phyloP scores from a whole-genome alignment of 1,140 invertebrate species.

The Drosophila repleta region DNA sequence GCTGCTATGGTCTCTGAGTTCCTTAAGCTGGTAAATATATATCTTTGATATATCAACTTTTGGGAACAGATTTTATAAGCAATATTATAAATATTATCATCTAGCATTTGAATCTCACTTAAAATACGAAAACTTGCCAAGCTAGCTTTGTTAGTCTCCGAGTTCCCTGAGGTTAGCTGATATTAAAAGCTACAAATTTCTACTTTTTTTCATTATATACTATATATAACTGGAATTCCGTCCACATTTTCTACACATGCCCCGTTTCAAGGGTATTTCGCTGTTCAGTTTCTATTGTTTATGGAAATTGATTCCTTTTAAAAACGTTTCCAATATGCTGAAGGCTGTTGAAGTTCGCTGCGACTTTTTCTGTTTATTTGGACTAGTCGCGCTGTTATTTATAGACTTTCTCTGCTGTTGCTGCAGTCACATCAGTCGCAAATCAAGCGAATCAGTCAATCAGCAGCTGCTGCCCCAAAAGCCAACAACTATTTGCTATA shows the following conservation, averaged over 20 bases:
- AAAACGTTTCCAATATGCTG: conserved; percentile 1
- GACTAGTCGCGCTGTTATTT: conserved; percentile 45
- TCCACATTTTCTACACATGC: neutral
- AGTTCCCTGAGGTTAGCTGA: too few relatives aligned
- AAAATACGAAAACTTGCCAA: too few relatives aligned
- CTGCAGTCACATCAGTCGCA: conserved; percentile 51
- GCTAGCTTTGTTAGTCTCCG: too few relatives aligned
- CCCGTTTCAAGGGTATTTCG: neutral
- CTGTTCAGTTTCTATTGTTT: neutral
- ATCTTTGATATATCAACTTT: too few relatives aligned
- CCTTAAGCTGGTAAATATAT: too few relatives aligned
- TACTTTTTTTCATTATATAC: too few relatives aligned
- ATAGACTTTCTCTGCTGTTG: conserved; percentile 52
- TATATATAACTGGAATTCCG: too few relatives aligned
- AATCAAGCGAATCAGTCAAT: conserved; percentile 1
- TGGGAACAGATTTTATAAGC: too few relatives aligned
- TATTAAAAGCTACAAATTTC: too few relatives aligned
- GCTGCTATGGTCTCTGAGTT: too few relatives aligned
- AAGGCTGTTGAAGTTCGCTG: conserved; percentile 9
- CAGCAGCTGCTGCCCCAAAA: conserved; percentile 7
- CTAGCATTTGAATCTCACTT: too few relatives aligned
- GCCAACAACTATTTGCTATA: conserved; percentile 53
- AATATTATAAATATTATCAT: too few relatives aligned
- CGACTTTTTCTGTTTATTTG: conserved; percentile 57
- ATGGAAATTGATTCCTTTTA: neutral